A percentile compares a stretch with the other conserved stretches of the same genome.
Evolutionary conservation across 2,113 vertebrate genomes (phyloP).

Genomic region (Lophura nycthemera): DNA sequence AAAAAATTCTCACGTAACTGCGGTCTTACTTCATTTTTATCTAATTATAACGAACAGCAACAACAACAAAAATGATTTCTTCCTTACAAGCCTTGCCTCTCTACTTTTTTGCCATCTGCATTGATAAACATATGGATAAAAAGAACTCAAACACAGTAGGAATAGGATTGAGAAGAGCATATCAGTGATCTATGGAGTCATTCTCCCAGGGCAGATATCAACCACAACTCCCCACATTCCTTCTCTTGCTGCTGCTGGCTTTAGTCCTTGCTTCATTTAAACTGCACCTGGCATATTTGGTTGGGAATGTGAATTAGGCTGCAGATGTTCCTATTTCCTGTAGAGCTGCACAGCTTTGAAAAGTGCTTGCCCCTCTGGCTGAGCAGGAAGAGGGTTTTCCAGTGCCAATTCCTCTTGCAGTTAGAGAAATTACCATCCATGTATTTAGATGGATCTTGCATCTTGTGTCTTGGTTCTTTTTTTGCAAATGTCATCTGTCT

Average conservation of each 20-base stretch:
- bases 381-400: neutral
- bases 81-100: neutral
- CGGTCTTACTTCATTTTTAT: neutral
- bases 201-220: conserved; percentile 1
- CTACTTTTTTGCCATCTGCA: neutral
- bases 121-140: neutral
- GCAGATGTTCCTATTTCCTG: conserved; percentile 23
- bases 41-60: neutral
- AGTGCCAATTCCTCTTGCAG: neutral
- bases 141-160: neutral
- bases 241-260: conserved; percentile 34
- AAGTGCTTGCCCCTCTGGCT: neutral
- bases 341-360: neutral
- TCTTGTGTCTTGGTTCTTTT: neutral
- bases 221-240: conserved; percentile 1
- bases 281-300: conserved; percentile 15
- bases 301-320: neutral
- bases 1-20: neutral
- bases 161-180: neutral
- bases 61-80: accelerated
- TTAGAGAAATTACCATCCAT: neutral
- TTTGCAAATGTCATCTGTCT: conserved; percentile 32
- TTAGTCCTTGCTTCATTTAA: conserved; percentile 13
- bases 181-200: neutral
- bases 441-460: neutral